phyloP scores from a whole-genome alignment of 2,797 vertebrate genomes.

The Astyanax mexicanus region DNA sequence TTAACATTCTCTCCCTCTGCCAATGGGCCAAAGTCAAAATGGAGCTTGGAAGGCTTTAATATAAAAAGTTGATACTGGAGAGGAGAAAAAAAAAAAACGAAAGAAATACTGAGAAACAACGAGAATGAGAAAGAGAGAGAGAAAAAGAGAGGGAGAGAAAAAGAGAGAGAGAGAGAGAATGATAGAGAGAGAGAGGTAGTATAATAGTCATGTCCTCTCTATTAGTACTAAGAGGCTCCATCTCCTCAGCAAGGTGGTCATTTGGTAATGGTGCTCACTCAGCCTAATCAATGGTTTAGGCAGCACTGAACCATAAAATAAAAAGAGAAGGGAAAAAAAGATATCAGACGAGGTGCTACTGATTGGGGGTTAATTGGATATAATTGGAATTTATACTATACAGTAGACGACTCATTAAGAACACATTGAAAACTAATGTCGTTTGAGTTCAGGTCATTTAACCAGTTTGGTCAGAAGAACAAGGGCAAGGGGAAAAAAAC shows the following conservation, averaged over 20 bases:
- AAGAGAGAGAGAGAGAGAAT: conserved; percentile 30
- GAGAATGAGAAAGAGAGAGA: conserved; percentile 9
- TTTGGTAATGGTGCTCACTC: conserved; percentile 93
- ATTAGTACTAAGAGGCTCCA: conserved; percentile 85
- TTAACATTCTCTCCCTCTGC: conserved; percentile 79
- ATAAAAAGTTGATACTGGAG: conserved; percentile 79
- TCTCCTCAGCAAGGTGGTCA: conserved; percentile 86
- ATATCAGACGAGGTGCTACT: conserved; percentile 88
- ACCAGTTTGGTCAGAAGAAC: conserved; percentile 60
- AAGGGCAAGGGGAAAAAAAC: conserved; percentile 22
- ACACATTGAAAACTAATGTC: conserved; percentile 83
- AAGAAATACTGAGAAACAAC: too few relatives aligned
- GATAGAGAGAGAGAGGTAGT: conserved; percentile 60
- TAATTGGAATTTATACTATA: conserved; percentile 97
- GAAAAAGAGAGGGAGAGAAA: conserved; percentile 22
- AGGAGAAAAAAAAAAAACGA: conserved; percentile 65
- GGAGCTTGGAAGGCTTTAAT: conserved; percentile 77
- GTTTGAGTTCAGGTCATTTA: conserved; percentile 83
- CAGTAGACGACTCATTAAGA: conserved; percentile 88
- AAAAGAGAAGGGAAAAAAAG: conserved; percentile 78
- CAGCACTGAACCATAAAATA: conserved; percentile 95
- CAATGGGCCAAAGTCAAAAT: conserved; percentile 80
- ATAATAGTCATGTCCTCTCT: conserved; percentile 79
- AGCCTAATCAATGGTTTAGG: conserved; percentile 90
- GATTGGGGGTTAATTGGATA: conserved; percentile 98